Percentiles rank a stretch among this genome's conserved stretches.
Evolutionary conservation across 2,888 invertebrate species (phyloP).

Genomic region (Acrobasis consociella): DNA sequence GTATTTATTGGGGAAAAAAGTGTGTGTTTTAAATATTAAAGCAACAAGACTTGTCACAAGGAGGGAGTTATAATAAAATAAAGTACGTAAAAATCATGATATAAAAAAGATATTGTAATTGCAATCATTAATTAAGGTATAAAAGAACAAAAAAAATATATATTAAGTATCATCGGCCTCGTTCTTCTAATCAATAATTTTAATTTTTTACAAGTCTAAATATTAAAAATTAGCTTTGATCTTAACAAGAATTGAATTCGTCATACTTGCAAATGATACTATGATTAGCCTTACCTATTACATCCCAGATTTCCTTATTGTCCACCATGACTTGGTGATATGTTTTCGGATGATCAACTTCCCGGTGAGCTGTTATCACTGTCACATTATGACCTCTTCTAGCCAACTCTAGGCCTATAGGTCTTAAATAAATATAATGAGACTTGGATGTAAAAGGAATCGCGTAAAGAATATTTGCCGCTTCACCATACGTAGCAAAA

Average conservation of each 20-base stretch:
- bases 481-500: conserved; percentile 25
- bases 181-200: too few species aligned
- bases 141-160: too few species aligned
- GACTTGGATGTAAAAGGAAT: conserved; percentile 46
- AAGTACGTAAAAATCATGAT: too few species aligned
- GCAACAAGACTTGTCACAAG: too few species aligned
- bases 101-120: too few species aligned
- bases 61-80: too few species aligned
- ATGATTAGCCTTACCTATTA: conserved; percentile 55
- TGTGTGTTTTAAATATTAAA: not conserved
- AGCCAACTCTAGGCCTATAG: conserved; percentile 52
- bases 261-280: not conserved
- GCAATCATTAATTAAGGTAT: too few species aligned
- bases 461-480: conserved; percentile 33
- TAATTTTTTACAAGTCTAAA: too few species aligned
- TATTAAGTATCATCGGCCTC: too few species aligned
- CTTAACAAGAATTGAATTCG: too few species aligned
- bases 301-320: conserved; percentile 67
- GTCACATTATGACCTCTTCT: conserved; percentile 56
- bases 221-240: too few species aligned
- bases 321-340: conserved; percentile 67
- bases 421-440: conserved; percentile 52
- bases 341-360: conserved; percentile 58
- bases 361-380: conserved; percentile 63
- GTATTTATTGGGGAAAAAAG: too few species aligned